Evolutionary conservation across 2,888 invertebrate genomes (phyloP).

Genomic region (Papilio demoleus): DNA sequence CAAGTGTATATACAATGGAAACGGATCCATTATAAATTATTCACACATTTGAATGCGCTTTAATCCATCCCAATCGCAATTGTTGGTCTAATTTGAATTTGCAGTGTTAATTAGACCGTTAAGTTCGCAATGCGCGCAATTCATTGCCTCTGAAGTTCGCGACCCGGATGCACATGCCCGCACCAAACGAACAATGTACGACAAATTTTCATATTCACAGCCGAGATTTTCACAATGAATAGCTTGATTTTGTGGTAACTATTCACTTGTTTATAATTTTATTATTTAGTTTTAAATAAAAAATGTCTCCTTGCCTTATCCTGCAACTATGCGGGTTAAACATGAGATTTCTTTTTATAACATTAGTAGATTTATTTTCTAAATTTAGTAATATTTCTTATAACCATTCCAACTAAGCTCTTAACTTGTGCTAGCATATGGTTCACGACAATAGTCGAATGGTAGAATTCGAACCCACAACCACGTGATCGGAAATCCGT

Average conservation of each 20-base stretch:
- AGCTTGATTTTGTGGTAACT: constrained; percentile 12
- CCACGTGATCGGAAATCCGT: too few relatives aligned
- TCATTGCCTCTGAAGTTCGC: constrained; percentile 30
- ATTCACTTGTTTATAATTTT: not conserved
- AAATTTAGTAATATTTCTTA: too few relatives aligned
- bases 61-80: not conserved
- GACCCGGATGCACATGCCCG: not conserved
- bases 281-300: not conserved
- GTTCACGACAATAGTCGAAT: too few relatives aligned
- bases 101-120: constrained; percentile 25
- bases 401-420: too few relatives aligned
- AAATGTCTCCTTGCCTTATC: too few relatives aligned
- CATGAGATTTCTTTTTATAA: too few relatives aligned
- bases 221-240: constrained; percentile 26
- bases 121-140: constrained; percentile 25
- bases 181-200: constrained; percentile 22
- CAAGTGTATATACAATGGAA: too few relatives aligned
- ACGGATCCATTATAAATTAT: too few relatives aligned
- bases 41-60: not conserved
- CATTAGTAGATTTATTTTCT: too few relatives aligned
- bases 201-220: constrained; percentile 32
- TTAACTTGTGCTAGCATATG: too few relatives aligned
- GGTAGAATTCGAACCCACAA: too few relatives aligned
- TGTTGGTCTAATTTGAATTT: constrained; percentile 21
- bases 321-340: too few relatives aligned